Evolutionary conservation across 2,888 invertebrate species (phyloP), one percentile per base, ranked within the genome.

Genomic region (Alloscopus bannaensis): DNA sequence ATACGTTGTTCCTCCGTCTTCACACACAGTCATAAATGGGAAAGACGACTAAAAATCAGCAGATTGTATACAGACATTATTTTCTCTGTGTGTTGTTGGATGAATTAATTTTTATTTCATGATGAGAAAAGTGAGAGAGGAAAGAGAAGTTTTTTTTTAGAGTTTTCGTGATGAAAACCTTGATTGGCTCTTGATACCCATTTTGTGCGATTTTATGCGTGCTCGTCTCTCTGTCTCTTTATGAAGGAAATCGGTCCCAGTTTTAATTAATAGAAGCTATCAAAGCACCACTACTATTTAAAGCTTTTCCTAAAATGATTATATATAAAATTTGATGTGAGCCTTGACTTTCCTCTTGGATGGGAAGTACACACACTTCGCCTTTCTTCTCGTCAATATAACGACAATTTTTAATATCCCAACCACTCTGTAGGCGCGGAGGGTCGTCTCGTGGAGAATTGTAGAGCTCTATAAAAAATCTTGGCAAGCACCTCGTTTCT

Each of bases 231-330:
- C 70, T 64, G 55, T 45, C 36, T 52, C 68, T 62, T 69, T 65
- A 77, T 64, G 77, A 47, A 76, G 16, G 77, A 77, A n/a, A 77
- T 77, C 50, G 64, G 69, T 77, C 77, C 69, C 77, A 62, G 69
- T 69, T 77, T 77, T 77, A 77, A 77, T 77, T 77, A 77, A 77
- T 77, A 68, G 60, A 70, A 77, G 77, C 69, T 77, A 77, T 77
- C 69, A 77, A 77, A 62, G 62, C 70, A 69, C 69, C 69, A 50
- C 77, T n/a, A 11, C 36, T 52, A 52, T 3, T 77, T 77, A 42
- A 52, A 55, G 60, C 69, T 69, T 57, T 55, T 76, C 62, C 57
- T 66, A 60, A 66, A 75, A 66, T 66, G 66, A 76, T 77, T 66
- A 60, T 40, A 18, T 62, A 76, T 69, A 55, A 50, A 69, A 66